Conservation (phyloP, 1,140 invertebrate genomes). For the Pseudomyrmex flavicornis region DNA sequence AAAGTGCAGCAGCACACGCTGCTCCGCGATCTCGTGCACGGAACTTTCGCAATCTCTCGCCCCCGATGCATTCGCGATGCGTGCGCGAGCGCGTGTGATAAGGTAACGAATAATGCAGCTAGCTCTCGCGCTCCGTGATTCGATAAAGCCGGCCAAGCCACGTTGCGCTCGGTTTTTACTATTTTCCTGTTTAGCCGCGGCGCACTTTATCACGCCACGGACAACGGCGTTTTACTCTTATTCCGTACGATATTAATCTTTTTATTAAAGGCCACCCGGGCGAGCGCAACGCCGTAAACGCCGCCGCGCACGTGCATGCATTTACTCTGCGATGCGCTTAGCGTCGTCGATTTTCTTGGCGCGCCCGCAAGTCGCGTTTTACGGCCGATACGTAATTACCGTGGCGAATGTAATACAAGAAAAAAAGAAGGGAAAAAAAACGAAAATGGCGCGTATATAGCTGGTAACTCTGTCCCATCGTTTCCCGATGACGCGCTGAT, state of each 20-base stretch:
- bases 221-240: slow-evolving; percentile 47
- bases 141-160: slow-evolving; percentile 35
- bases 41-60: slow-evolving; percentile 30
- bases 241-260: slow-evolving; percentile 57
- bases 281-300: slow-evolving; percentile 9
- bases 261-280: slow-evolving; percentile 43
- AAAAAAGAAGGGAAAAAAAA: no score
- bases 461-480: neutral
- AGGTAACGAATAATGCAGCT: slow-evolving; percentile 43
- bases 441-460: neutral
- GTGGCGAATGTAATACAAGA: neutral
- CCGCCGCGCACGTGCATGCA: neutral
- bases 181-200: slow-evolving; percentile 40
- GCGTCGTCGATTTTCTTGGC: slow-evolving; percentile 17
- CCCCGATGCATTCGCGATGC: slow-evolving; percentile 33
- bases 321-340: slow-evolving; percentile 18
- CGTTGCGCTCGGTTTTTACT: slow-evolving; percentile 32
- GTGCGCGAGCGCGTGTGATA: slow-evolving; percentile 37
- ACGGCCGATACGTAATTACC: slow-evolving; percentile 30
- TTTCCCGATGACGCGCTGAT: neutral
- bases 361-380: slow-evolving; percentile 14
- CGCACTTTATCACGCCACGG: slow-evolving; percentile 54
- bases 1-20: slow-evolving; percentile 37
- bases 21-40: neutral
- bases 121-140: slow-evolving; percentile 23